Evolutionary conservation across 2,797 vertebrate genomes (phyloP), one percentile per base, ranked within the genome.

Genomic region (Champsocephalus gunnari): DNA sequence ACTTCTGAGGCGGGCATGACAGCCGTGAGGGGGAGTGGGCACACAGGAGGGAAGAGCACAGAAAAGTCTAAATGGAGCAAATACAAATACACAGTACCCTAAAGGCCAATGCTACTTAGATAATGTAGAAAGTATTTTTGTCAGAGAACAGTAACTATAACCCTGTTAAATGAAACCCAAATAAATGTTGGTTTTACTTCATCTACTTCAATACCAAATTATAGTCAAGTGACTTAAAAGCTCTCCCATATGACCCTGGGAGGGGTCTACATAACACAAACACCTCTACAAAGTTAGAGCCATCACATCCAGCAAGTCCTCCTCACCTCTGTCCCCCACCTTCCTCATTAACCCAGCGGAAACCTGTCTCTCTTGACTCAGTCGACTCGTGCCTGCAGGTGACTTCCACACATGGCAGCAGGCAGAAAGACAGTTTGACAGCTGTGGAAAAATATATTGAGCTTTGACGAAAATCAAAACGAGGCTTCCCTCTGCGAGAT

Each of bases 391-490:
- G 90, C 91, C 87, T 80, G 71, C 34, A 86, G 89, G 88, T 89
- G 90, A 87, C 88, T 83, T 77, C 74, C 79, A 71, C 79, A 87
- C 81, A 76, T 63, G 53, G 69, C 80, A 79, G 77, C 74, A 81
- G 85, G 80, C 78, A 60, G 48, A 49, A 77, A 84, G 82, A 90
- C 80, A 88, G 71, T 71, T 86, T 89, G 93, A 93, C 93, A 93
- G 92, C 89, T 81, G 83, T 75, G 81, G 76, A 92, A 90, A 87
- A 90, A 87, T 82, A 84, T 50, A 79, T 71, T 66, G 79, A 81
- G 79, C 74, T 85, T 81, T 16, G 69, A 71, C 83, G 86, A 86
- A 86, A 90, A 87, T 78, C 87, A 82, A 79, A 88, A 82, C 65
- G 50, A 47, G n/a, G 56, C 79, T 85, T 88, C 82, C 88, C 66